Evolutionary conservation across 2,113 vertebrate genomes (phyloP).

Genomic region (Daphoenositta chrysoptera): DNA sequence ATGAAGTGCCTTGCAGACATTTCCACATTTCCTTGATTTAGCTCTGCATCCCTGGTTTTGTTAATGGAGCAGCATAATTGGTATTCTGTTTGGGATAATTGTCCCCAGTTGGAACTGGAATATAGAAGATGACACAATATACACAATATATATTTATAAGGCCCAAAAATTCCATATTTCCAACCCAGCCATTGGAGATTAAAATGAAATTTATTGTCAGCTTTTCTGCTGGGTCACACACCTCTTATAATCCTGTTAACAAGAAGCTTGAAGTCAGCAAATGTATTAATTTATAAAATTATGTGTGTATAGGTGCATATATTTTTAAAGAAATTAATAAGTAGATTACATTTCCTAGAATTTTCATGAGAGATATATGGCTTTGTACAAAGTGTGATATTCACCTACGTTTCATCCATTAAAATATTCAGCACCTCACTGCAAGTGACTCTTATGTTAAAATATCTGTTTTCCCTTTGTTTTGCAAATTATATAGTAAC

Average conservation of each 20-base stretch:
- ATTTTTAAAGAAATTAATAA: background rate
- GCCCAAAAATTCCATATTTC: background rate
- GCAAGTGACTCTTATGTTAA: background rate
- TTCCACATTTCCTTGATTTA: background rate
- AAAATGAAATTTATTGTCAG: background rate
- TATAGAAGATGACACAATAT: background rate
- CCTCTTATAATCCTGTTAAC: background rate
- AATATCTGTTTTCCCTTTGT: background rate
- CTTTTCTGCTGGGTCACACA: background rate
- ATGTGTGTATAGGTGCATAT: no score
- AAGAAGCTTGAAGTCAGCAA: background rate
- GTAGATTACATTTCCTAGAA: background rate
- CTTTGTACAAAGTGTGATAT: background rate
- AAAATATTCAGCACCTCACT: background rate
- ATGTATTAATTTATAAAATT: background rate
- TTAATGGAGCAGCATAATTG: accelerated
- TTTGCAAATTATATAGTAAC: background rate
- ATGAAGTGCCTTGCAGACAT: background rate
- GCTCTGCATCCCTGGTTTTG: background rate
- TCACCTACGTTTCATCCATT: background rate
- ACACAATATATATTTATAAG: background rate
- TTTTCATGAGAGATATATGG: background rate
- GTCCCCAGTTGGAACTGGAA: background rate
- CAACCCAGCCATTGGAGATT: background rate
- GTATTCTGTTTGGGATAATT: background rate